Evolutionary conservation across 2,888 invertebrate genomes (phyloP).

Genomic region (Colostygia pectinataria): DNA sequence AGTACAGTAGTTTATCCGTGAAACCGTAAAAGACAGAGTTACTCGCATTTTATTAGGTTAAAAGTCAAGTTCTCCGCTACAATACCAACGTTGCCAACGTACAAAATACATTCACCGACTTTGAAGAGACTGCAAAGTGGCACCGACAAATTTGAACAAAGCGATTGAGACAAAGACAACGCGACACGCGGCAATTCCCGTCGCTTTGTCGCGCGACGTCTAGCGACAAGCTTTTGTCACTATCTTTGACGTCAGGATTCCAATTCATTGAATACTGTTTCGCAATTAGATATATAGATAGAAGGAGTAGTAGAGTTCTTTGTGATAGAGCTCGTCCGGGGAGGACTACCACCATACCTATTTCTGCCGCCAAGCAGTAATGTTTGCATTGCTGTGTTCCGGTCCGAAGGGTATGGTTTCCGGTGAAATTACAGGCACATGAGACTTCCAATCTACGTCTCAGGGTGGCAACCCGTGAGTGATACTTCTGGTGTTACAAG

Average conservation of each 20-base stretch:
- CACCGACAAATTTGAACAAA: constrained; percentile 39
- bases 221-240: constrained; percentile 24
- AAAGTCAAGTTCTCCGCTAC: background rate
- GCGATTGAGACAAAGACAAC: constrained; percentile 42
- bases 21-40: too few relatives aligned
- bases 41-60: background rate
- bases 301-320: background rate
- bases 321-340: too few relatives aligned
- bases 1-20: too few relatives aligned
- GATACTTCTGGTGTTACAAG: too few relatives aligned
- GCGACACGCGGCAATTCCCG: constrained; percentile 20
- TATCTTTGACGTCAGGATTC: constrained; percentile 27
- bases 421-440: too few relatives aligned
- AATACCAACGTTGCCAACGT: background rate
- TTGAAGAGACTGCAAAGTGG: constrained; percentile 23
- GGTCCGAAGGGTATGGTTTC: too few relatives aligned
- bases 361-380: too few relatives aligned
- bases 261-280: constrained; percentile 16
- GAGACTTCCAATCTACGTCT: too few relatives aligned
- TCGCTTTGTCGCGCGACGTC: constrained; percentile 21
- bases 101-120: too few relatives aligned
- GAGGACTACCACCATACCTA: too few relatives aligned
- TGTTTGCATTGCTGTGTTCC: too few relatives aligned
- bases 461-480: too few relatives aligned
- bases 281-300: background rate